Evolutionary conservation across 2,888 invertebrate species (phyloP).

Genomic region (Anagyrus pseudococci): DNA sequence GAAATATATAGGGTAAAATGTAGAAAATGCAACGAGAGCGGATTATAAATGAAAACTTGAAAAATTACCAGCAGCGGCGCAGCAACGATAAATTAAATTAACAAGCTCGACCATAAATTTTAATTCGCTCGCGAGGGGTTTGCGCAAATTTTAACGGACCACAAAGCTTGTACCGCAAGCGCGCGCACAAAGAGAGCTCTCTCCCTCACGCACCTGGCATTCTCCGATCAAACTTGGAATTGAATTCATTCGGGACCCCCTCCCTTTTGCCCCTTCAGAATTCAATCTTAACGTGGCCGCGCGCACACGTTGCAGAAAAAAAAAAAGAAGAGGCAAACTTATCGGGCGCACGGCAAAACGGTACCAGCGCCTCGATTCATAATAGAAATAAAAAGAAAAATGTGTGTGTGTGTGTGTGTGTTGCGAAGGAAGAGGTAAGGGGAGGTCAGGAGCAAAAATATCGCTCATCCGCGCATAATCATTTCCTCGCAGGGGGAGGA

Average conservation of each 20-base stretch:
- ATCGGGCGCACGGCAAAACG: slow-evolving; percentile 20
- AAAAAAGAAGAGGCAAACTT: slow-evolving; percentile 12
- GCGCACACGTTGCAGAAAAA: not conserved
- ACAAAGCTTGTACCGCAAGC: slow-evolving; percentile 12
- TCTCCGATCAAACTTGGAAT: slow-evolving; percentile 10
- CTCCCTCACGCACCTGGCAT: too few species aligned
- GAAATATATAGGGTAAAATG: too few species aligned
- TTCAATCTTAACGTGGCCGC: slow-evolving; percentile 17
- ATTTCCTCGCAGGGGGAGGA: slow-evolving; percentile 14
- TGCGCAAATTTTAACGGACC: not conserved
- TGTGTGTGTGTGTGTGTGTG: not conserved
- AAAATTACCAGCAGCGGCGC: too few species aligned
- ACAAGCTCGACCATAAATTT: too few species aligned
- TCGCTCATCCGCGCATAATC: slow-evolving; percentile 18
- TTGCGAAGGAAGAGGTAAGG: not conserved
- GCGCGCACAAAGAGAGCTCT: not conserved
- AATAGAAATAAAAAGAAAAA: slow-evolving; percentile 2
- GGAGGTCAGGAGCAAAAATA: not conserved
- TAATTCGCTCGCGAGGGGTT: not conserved
- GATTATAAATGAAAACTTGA: too few species aligned
- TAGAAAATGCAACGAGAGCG: too few species aligned
- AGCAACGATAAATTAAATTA: too few species aligned
- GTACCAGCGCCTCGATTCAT: slow-evolving; percentile 20
- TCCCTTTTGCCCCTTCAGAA: slow-evolving; percentile 6
- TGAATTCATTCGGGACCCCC: slow-evolving; percentile 27